These are phyloP conservation scores for Trichomycterus rosablanca DNA, from an alignment of 2,113 vertebrate genomes.

Conservation along the genomic window DNA sequence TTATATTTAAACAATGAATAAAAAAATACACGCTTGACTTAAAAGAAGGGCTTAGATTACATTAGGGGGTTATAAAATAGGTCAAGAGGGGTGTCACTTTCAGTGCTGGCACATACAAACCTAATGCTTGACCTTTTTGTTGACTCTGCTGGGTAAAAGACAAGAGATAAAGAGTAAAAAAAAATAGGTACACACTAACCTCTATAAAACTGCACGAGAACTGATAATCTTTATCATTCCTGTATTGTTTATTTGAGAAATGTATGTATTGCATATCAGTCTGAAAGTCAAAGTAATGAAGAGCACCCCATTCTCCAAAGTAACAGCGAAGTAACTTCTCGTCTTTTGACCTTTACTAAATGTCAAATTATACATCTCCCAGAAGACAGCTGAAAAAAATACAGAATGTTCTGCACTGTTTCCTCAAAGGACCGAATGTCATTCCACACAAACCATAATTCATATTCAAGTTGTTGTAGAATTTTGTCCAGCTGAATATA, in stretches of 20 bases:
- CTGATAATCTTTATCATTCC: no score
- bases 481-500: no score
- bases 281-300: no score
- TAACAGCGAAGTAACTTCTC: not conserved
- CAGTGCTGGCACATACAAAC: conserved; percentile 48
- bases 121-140: conserved; percentile 66
- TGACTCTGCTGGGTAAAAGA: conserved; percentile 19
- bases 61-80: conserved; percentile 63
- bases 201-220: no score
- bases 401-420: not conserved
- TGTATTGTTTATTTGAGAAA: no score
- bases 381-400: conserved; percentile 11
- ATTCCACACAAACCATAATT: not conserved
- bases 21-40: conserved; percentile 30
- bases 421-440: conserved; percentile 4
- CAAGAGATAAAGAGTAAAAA: no score
- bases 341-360: conserved; percentile 24
- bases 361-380: conserved; percentile 32
- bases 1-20: not conserved
- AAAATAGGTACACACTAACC: no score
- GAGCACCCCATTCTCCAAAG: no score
- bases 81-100: conserved; percentile 68
- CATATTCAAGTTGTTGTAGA: no score
- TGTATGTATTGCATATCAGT: no score
- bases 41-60: conserved; percentile 53